A percentile compares a stretch with the other conserved stretches of the same genome.
phyloP scores from a whole-genome alignment of 37 sponge, comb jelly and placozoan genomes.

The Bolinopsis microptera region DNA sequence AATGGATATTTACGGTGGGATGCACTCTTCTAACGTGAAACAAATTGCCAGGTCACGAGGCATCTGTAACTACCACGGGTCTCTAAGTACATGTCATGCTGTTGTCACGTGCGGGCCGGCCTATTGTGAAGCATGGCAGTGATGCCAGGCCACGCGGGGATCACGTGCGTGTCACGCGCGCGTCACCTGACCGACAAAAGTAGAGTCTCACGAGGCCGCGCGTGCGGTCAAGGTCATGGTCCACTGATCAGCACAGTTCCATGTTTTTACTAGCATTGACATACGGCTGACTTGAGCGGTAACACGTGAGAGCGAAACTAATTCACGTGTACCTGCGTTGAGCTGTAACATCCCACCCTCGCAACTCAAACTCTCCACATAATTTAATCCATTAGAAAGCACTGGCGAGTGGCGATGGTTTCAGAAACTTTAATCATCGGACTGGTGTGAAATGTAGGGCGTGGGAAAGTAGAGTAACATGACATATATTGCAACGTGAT shows the following conservation, averaged over 20 bases:
- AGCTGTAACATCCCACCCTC: not conserved
- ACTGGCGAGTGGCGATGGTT: not conserved
- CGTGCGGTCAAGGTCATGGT: constrained; percentile 56
- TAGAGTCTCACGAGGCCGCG: constrained; percentile 58
- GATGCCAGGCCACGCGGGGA: not conserved
- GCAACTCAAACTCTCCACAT: not conserved
- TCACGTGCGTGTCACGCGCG: constrained; percentile 14
- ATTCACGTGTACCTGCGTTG: constrained; percentile 46
- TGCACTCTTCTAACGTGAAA: constrained; percentile 43
- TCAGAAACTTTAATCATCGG: not conserved
- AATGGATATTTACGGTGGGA: constrained; percentile 50
- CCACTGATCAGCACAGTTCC: constrained; percentile 14
- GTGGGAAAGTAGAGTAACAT: constrained; percentile 9
- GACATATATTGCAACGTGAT: constrained; percentile 17
- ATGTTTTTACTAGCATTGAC: constrained; percentile 28
- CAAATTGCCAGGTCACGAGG: constrained; percentile 33
- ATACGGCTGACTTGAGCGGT: constrained; percentile 46
- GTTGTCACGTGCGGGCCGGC: not conserved
- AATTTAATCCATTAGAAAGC: not conserved
- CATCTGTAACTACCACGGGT: not conserved
- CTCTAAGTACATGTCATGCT: constrained; percentile 14
- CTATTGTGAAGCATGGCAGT: not conserved
- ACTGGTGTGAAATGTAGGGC: constrained; percentile 15
- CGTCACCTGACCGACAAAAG: constrained; percentile 17
- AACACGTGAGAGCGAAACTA: not conserved